Evolutionary conservation across 2,888 invertebrate species (phyloP).

Genomic region (Leptopilina drosophilae): DNA sequence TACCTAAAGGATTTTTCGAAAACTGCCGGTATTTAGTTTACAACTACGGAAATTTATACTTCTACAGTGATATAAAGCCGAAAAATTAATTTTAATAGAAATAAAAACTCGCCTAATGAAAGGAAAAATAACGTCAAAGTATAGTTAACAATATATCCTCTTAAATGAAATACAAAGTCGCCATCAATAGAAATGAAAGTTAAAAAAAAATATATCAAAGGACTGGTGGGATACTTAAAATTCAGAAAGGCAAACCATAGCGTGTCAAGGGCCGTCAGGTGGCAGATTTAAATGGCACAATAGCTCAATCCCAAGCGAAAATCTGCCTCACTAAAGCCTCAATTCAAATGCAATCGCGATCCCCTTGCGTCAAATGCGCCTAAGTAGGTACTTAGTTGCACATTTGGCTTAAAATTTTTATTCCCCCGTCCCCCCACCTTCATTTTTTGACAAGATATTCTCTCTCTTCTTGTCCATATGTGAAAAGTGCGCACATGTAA

Average conservation of each 20-base stretch:
- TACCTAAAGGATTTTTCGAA: no score
- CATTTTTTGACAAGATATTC: conserved; percentile 39
- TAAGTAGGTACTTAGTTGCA: conserved; percentile 77
- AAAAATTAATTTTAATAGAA: no score
- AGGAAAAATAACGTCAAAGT: neutral
- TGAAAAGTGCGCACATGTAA: conserved; percentile 17
- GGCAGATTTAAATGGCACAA: conserved; percentile 71
- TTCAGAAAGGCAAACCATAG: conserved; percentile 65
- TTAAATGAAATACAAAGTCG: conserved; percentile 8
- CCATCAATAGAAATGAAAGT: conserved; percentile 19
- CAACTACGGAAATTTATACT: no score
- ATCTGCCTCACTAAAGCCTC: conserved; percentile 71
- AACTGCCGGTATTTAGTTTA: no score
- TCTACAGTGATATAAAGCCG: no score
- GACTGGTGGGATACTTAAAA: conserved; percentile 57
- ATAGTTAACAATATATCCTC: conserved; percentile 14
- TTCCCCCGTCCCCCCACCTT: conserved; percentile 50
- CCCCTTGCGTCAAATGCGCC: conserved; percentile 69
- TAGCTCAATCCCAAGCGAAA: conserved; percentile 72
- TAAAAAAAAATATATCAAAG: conserved; percentile 30
- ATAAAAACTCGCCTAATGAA: no score
- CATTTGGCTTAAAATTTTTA: conserved; percentile 74
- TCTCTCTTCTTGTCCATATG: conserved; percentile 34
- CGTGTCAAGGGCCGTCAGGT: conserved; percentile 71
- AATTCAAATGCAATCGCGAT: conserved; percentile 74